phyloP scores from a whole-genome alignment of 2,888 invertebrate genomes.

The Notodonta dromedarius region DNA sequence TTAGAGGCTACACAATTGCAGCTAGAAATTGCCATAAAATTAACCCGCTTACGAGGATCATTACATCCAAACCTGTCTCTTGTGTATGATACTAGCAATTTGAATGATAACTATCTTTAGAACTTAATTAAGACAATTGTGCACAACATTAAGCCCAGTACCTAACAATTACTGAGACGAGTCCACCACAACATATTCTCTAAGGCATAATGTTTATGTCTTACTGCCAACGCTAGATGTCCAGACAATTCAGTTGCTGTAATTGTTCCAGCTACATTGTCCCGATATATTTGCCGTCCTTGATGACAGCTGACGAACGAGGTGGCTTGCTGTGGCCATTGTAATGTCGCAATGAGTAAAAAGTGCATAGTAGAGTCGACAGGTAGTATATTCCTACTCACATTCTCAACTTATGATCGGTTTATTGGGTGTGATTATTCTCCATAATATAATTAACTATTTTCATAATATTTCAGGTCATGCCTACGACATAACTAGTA shows the following conservation, averaged over 20 bases:
- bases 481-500: no score
- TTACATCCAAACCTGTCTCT: background rate
- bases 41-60: no score
- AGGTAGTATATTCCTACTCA: no score
- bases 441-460: no score
- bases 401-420: no score
- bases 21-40: no score
- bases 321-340: constrained; percentile 31
- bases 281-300: constrained; percentile 45
- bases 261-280: constrained; percentile 42
- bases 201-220: background rate
- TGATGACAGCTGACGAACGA: constrained; percentile 54
- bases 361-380: constrained; percentile 10
- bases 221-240: constrained; percentile 6
- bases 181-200: background rate
- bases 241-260: constrained; percentile 18
- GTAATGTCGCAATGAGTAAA: constrained; percentile 37
- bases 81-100: background rate
- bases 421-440: no score
- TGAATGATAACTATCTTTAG: background rate
- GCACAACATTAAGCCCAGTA: background rate
- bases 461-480: no score
- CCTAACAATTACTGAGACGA: constrained; percentile 2
- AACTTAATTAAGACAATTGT: background rate
- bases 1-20: no score